phyloP scores from a whole-genome alignment of 2,797 vertebrate genomes.

The Argyrosomus regius region DNA sequence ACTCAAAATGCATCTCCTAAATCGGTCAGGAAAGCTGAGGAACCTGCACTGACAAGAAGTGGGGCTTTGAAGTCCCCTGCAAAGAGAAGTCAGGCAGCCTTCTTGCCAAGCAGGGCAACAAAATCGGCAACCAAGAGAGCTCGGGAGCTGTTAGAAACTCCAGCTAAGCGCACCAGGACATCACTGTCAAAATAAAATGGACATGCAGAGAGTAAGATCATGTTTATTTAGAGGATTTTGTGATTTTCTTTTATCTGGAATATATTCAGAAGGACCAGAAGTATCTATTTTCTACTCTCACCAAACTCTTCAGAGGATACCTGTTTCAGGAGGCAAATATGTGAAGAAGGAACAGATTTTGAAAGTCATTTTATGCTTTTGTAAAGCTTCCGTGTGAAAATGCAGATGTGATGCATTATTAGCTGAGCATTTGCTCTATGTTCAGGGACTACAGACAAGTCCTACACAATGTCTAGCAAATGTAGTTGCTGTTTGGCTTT shows the following conservation, averaged over 20 bases:
- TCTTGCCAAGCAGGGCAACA: constrained; percentile 58
- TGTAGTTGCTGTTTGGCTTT: constrained; percentile 55
- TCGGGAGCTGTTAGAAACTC: constrained; percentile 67
- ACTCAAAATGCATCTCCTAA: constrained; percentile 62
- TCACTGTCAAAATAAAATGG: constrained; percentile 75
- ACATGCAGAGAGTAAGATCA: constrained; percentile 49
- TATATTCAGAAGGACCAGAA: constrained; percentile 63
- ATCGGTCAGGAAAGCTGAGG: constrained; percentile 64
- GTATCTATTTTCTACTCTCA: constrained; percentile 60
- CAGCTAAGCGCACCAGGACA: constrained; percentile 85
- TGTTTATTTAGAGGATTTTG: constrained; percentile 39
- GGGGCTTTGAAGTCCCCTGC: constrained; percentile 65
- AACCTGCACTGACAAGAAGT: constrained; percentile 62
- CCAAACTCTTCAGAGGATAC: constrained; percentile 45
- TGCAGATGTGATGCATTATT: constrained; percentile 52
- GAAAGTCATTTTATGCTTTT: constrained; percentile 58
- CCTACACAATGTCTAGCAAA: constrained; percentile 33
- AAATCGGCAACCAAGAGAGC: constrained; percentile 78
- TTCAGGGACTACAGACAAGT: constrained; percentile 51
- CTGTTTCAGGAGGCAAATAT: constrained; percentile 46
- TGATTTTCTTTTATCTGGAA: constrained; percentile 53
- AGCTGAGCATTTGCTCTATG: constrained; percentile 47
- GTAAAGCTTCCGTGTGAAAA: constrained; percentile 64
- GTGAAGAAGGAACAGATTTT: constrained; percentile 49
- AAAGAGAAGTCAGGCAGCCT: constrained; percentile 68